These are phyloP conservation scores for Tychaedon coryphoeus DNA, from an alignment of 2,113 vertebrate genomes.

Conservation along the genomic window DNA sequence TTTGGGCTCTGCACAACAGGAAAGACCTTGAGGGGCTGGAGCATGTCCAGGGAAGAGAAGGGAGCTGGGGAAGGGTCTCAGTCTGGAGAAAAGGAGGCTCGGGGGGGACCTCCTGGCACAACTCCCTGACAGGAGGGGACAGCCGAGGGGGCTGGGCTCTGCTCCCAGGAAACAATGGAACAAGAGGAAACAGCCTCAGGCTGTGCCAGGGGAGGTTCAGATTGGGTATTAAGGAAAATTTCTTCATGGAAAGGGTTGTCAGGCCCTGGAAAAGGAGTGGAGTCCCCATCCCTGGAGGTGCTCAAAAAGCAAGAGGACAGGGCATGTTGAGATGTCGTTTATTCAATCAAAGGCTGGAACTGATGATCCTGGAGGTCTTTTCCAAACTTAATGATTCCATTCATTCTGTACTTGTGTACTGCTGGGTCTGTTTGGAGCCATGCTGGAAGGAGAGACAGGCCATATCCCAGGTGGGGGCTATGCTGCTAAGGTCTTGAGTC, in stretches of 20 bases:
- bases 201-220: background rate
- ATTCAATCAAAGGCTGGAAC: background rate
- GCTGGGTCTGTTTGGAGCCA: background rate
- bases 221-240: background rate
- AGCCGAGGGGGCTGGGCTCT: fast-evolving
- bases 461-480: background rate
- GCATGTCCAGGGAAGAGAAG: fast-evolving
- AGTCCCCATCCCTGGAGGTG: background rate
- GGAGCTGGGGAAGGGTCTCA: background rate
- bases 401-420: background rate
- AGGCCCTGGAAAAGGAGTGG: background rate
- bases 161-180: background rate
- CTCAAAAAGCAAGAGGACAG: background rate
- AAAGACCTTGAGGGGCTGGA: background rate
- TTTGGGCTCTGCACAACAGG: background rate
- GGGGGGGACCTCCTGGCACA: background rate
- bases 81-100: background rate
- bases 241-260: background rate
- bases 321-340: background rate
- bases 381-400: background rate
- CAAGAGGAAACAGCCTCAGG: fast-evolving
- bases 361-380: background rate
- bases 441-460: too few relatives aligned
- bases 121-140: background rate
- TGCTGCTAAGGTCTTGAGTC: background rate